Conservation (phyloP, 2,113 vertebrate genomes). For the Vanacampus margaritifer region DNA sequence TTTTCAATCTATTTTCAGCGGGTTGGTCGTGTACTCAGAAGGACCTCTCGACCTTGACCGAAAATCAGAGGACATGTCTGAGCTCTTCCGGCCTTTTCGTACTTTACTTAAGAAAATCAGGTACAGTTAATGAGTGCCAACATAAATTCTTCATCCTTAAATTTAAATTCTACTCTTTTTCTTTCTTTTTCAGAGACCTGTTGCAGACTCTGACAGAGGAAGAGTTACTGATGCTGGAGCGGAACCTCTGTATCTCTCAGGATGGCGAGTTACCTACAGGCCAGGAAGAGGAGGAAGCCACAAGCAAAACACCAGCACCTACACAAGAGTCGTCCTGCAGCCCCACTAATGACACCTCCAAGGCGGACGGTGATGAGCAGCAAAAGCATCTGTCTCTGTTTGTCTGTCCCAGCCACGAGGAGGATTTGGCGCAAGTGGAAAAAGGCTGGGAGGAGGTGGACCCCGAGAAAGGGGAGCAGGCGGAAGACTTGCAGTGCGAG, state of each 20-base stretch:
- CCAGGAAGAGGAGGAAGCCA: conserved; percentile 39
- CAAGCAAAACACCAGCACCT: conserved; percentile 18
- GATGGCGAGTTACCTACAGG: conserved; percentile 76
- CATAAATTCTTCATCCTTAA: too few relatives aligned
- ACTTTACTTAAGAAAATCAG: conserved; percentile 93
- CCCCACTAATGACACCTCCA: conserved; percentile 38
- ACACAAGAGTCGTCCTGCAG: conserved; percentile 48
- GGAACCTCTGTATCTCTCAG: conserved; percentile 91
- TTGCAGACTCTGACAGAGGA: conserved; percentile 88
- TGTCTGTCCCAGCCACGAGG: conserved; percentile 63
- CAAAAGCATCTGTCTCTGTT: conserved; percentile 46
- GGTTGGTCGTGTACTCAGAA: conserved; percentile 92
- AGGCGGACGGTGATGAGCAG: conserved; percentile 21
- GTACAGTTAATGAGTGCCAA: conserved; percentile 53
- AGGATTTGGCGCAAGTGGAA: conserved; percentile 76
- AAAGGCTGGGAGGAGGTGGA: conserved; percentile 79
- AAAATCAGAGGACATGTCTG: conserved; percentile 94
- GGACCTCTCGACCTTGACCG: conserved; percentile 92
- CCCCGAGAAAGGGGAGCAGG: conserved; percentile 69
- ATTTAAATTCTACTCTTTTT: too few relatives aligned
- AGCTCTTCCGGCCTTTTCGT: conserved; percentile 96
- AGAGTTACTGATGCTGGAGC: conserved; percentile 84
- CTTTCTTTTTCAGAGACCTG: conserved; percentile 78
- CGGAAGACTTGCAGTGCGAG: conserved; percentile 79
- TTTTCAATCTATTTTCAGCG: conserved; percentile 73